Conservation (phyloP, 2,888 invertebrate genomes). For the Leptinotarsa rubiginosa region DNA sequence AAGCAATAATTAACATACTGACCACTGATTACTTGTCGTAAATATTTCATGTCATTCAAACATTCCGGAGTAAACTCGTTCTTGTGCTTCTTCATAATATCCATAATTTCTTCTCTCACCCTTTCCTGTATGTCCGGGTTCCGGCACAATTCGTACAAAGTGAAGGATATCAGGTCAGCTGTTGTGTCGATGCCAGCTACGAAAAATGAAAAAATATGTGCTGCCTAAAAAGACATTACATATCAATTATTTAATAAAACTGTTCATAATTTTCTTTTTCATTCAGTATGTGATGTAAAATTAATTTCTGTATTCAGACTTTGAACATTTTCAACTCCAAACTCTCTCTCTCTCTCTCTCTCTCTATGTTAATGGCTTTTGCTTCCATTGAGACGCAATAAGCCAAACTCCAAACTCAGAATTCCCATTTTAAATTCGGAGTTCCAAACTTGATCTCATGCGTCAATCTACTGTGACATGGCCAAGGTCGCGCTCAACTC, state of each 20-base stretch:
- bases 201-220: constrained; percentile 35
- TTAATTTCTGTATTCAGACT: too few relatives aligned
- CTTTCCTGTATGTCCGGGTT: constrained; percentile 30
- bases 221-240: constrained; percentile 10
- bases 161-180: constrained; percentile 31
- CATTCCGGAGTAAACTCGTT: constrained; percentile 35
- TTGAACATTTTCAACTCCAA: too few relatives aligned
- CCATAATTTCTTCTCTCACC: constrained; percentile 28
- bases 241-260: background rate
- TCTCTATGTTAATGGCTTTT: too few relatives aligned
- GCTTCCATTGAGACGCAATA: too few relatives aligned
- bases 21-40: constrained; percentile 38
- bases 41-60: constrained; percentile 38
- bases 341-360: too few relatives aligned
- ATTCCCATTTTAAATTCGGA: too few relatives aligned
- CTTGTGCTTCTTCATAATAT: constrained; percentile 30
- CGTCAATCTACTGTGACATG: too few relatives aligned
- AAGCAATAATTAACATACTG: background rate
- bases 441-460: too few relatives aligned
- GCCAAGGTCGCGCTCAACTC: too few relatives aligned
- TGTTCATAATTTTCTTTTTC: too few relatives aligned
- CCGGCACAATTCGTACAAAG: constrained; percentile 34
- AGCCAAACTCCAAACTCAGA: too few relatives aligned
- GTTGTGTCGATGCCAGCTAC: constrained; percentile 39
- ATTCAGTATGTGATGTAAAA: too few relatives aligned